Evolutionary conservation across 2,888 invertebrate species (phyloP).

Genomic region (Papilio gigon): DNA sequence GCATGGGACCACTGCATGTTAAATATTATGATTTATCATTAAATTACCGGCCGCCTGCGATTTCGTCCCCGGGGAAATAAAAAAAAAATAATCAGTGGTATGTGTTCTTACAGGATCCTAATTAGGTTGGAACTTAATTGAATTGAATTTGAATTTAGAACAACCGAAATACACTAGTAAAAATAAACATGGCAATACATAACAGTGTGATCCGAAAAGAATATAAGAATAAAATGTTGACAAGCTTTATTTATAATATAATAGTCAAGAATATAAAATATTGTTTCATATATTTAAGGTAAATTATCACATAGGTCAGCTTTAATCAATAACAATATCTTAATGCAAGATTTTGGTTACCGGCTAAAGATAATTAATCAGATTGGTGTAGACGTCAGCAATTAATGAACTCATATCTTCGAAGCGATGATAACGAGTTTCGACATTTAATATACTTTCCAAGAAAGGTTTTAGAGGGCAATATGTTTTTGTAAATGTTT

Average conservation of each 20-base stretch:
- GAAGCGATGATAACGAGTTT: conserved; percentile 1
- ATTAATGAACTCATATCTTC: conserved; percentile 3
- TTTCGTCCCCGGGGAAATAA: too few species aligned
- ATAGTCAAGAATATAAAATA: neutral
- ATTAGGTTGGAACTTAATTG: too few species aligned
- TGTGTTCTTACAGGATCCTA: too few species aligned
- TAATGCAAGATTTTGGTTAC: conserved; percentile 15
- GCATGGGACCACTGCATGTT: neutral
- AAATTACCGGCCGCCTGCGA: too few species aligned
- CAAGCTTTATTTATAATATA: neutral
- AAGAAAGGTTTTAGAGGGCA: neutral
- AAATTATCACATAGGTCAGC: neutral
- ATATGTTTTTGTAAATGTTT: neutral
- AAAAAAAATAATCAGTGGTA: too few species aligned
- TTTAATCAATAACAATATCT: conserved; percentile 6
- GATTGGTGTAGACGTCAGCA: conserved; percentile 2
- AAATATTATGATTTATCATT: neutral
- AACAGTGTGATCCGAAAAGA: neutral
- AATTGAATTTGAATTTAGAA: too few species aligned
- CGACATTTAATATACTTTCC: neutral
- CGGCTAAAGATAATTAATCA: conserved; percentile 5
- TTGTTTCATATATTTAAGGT: neutral
- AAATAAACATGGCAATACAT: too few species aligned
- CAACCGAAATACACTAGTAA: too few species aligned
- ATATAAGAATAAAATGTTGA: neutral